Evolutionary conservation across 1,140 invertebrate genomes (phyloP).

Genomic region (Thaumatotibia leucotreta): DNA sequence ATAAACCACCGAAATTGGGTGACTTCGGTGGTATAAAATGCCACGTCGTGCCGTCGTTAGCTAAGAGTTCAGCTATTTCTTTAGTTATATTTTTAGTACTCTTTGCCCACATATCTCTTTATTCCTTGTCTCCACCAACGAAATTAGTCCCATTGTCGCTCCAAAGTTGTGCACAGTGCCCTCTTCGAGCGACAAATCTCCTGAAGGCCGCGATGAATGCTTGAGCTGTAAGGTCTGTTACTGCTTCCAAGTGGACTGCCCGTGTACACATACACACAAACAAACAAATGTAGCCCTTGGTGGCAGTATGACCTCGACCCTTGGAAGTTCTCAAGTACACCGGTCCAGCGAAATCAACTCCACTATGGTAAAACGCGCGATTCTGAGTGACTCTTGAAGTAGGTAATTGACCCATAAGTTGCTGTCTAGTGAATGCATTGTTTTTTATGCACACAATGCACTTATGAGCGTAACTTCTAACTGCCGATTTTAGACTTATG

Average conservation of each 20-base stretch:
- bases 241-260: constrained; percentile 42
- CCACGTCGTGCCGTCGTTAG: constrained; percentile 34
- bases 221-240: constrained; percentile 27
- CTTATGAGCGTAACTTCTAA: not conserved
- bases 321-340: too few relatives aligned
- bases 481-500: not conserved
- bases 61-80: constrained; percentile 11
- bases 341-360: too few relatives aligned
- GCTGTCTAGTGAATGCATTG: not conserved
- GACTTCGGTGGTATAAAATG: constrained; percentile 48
- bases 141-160: constrained; percentile 26
- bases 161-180: constrained; percentile 4
- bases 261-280: constrained; percentile 31
- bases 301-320: too few relatives aligned
- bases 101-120: constrained; percentile 1
- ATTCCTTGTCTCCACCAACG: constrained; percentile 20
- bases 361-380: too few relatives aligned
- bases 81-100: not conserved
- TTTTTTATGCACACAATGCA: not conserved
- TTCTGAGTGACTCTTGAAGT: too few relatives aligned
- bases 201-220: constrained; percentile 29
- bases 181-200: constrained; percentile 36
- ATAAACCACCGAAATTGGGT: constrained; percentile 52
- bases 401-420: too few relatives aligned
- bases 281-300: constrained; percentile 13